Conservation (phyloP, 2,888 invertebrate species). For the Drosophila koepferae region DNA sequence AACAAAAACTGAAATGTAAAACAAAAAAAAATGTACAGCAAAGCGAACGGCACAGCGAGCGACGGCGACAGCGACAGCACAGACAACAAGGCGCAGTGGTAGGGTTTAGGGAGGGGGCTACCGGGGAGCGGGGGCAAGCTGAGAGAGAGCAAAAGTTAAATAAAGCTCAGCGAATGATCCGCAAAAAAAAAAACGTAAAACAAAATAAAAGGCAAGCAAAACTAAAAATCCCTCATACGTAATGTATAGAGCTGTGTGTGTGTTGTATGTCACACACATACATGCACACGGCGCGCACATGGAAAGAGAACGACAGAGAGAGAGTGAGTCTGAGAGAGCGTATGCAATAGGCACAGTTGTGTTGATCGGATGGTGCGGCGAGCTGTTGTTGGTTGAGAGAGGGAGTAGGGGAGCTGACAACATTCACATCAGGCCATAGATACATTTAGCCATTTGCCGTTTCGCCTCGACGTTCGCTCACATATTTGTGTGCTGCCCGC, state of each 20-base stretch:
- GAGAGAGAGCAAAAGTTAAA: slow-evolving; percentile 81
- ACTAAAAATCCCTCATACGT: slow-evolving; percentile 70
- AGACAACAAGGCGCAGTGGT: slow-evolving; percentile 51
- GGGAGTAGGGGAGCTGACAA: slow-evolving; percentile 3
- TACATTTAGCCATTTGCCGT: slow-evolving; percentile 70
- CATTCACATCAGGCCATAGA: slow-evolving; percentile 76
- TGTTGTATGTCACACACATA: slow-evolving; percentile 34
- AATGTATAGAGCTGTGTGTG: slow-evolving; percentile 52
- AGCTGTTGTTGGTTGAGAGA: slow-evolving; percentile 2
- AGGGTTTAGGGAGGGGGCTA: background rate
- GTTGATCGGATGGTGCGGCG: slow-evolving; percentile 16
- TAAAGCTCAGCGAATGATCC: slow-evolving; percentile 78
- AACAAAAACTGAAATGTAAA: slow-evolving; percentile 72
- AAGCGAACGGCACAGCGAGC: slow-evolving; percentile 56
- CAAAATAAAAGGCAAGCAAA: slow-evolving; percentile 64
- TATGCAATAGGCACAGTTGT: slow-evolving; percentile 53
- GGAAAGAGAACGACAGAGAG: slow-evolving; percentile 27
- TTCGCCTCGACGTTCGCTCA: slow-evolving; percentile 62
- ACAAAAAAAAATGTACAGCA: slow-evolving; percentile 68
- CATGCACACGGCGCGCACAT: slow-evolving; percentile 17
- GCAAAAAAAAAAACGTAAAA: slow-evolving; percentile 58
- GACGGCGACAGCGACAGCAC: slow-evolving; percentile 7
- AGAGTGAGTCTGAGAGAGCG: slow-evolving; percentile 19
- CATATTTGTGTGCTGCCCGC: slow-evolving; percentile 50
- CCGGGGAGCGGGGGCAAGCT: slow-evolving; percentile 38